Evolutionary conservation across 2,888 invertebrate species (phyloP), one percentile per base, ranked within the genome.

Genomic region (Phengaris arion): DNA sequence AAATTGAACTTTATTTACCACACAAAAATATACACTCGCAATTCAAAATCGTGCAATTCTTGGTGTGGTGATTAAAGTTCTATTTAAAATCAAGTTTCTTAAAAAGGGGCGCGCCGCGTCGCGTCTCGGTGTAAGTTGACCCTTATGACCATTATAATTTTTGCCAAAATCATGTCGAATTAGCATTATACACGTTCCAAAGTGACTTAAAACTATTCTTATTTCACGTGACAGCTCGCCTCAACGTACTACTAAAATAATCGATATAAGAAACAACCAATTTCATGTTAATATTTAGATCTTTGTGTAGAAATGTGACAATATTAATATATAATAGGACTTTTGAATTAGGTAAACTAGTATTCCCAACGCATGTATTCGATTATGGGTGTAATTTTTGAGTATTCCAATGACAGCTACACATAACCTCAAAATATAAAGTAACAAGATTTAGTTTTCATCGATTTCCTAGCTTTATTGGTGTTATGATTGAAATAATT

Each of bases 401-500:
- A 15, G 8, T 10, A 9, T 70, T 48, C 15, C 51, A 70, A 7
- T 70, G 70, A 70, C 70, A 70, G 70, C 51, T 70, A 52, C 12
- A 72, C 51, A 54, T 69, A 69, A 69, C 48, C 48, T 70, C 10
- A 70, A 70, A 51, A 48, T 51, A 22, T 48, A 15, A 22, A 8
- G 15, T 35, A 54, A 54, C 48, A 13, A 45, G 52, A 72, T 72
- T 72, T 72, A 12, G 72, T 52, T 72, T 54, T 8, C 72, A 72
- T 72, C 54, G 72, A 72, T 72, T 54, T 52, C 46, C 13, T 72
- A 22, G 35, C 35, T 22, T 70, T 54, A 54, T 72, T 54, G 54
- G 54, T 54, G 72, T 72, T 54, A 54, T 15, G 15, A 54, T 12
- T 8, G 7, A 46, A 54, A 35, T 54, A 5, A 7, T 35, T 22